phyloP scores from a whole-genome alignment of 1,140 invertebrate species.

The Diachasmimorpha longicaudata region DNA sequence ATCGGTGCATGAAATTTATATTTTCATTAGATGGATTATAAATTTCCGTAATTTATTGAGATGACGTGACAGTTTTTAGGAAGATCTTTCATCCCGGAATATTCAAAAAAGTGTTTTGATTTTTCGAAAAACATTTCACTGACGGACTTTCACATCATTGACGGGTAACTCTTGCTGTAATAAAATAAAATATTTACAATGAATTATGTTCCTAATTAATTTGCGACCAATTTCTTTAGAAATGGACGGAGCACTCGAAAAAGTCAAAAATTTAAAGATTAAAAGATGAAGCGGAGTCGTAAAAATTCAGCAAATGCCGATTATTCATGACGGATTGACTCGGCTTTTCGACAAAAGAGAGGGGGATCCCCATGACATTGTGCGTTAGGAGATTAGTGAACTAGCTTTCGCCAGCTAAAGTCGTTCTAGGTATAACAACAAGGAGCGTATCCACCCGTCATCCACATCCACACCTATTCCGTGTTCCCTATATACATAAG shows the following conservation, averaged over 20 bases:
- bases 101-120: no score
- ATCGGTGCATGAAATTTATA: no score
- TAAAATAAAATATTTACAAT: no score
- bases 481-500: constrained; percentile 12
- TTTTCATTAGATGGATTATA: no score
- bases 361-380: not conserved
- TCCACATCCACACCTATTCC: constrained; percentile 32
- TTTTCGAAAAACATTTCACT: no score
- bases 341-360: not conserved
- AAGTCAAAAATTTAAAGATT: not conserved
- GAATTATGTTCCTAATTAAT: no score
- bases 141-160: no score
- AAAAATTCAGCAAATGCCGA: not conserved
- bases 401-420: constrained; percentile 5
- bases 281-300: not conserved
- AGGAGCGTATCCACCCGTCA: constrained; percentile 17
- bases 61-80: no score
- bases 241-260: not conserved
- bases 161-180: no score
- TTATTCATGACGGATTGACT: constrained; percentile 7
- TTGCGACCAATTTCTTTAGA: no score
- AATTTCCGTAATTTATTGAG: no score
- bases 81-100: no score
- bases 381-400: not conserved
- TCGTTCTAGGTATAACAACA: constrained; percentile 3